These are phyloP conservation scores for Emydura subglobosa DNA, from an alignment of 2,113 vertebrate genomes.

Conservation along the genomic window DNA sequence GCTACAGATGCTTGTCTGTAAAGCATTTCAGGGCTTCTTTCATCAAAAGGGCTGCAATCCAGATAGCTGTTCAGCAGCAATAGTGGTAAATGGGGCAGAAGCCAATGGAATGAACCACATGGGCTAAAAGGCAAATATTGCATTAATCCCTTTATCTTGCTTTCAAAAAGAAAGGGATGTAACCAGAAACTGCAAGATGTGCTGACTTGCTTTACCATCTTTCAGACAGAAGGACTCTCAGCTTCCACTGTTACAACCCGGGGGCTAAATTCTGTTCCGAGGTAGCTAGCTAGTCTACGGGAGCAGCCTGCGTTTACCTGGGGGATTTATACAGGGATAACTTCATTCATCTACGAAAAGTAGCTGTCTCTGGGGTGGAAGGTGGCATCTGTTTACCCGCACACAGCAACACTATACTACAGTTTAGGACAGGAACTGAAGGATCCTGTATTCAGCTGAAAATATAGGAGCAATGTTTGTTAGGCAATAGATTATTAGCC, in stretches of 20 bases:
- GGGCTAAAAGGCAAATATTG: constrained; percentile 21
- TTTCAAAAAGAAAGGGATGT: neutral
- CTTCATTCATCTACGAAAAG: neutral
- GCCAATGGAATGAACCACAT: neutral
- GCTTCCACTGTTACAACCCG: neutral
- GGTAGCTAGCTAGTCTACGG: neutral
- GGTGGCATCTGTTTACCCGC: neutral
- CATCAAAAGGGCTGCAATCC: constrained; percentile 22
- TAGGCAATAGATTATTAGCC: constrained; percentile 44
- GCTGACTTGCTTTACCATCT: neutral
- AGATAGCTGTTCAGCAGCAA: constrained; percentile 30
- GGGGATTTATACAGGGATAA: neutral
- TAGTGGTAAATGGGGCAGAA: constrained; percentile 10
- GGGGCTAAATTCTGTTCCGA: neutral
- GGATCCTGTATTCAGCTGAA: neutral
- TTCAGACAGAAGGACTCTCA: neutral
- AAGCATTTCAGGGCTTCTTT: constrained; percentile 10
- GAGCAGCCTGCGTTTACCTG: neutral
- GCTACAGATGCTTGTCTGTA: neutral
- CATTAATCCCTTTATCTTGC: constrained; percentile 18
- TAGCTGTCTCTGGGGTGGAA: neutral
- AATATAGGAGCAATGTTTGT: neutral
- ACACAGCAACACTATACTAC: neutral
- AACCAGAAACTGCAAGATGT: neutral
- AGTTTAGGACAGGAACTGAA: neutral